Evolutionary conservation across 2,113 vertebrate genomes (phyloP), one percentile per base, ranked within the genome.

Genomic region (Saguinus midas): DNA sequence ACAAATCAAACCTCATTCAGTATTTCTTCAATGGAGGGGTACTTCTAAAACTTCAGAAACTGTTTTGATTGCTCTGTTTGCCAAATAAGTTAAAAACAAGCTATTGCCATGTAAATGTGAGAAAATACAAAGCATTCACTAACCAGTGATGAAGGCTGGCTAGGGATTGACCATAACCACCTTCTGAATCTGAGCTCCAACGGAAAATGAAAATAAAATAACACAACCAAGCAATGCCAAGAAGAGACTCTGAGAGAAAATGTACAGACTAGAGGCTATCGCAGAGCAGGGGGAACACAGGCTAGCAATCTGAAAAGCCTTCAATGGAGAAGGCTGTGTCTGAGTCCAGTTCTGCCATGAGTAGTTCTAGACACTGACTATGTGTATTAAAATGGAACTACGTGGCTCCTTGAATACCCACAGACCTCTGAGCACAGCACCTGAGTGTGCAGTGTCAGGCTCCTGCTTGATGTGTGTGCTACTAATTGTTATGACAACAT

Each of bases 391-490:
- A 66, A 27, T 0, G 3, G 81, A n/a, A 27, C 66, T 1, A 3
- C 6, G 7, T 1, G 37, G 7, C 25, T 89, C 40, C 14, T 16
- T 2, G 0, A 12, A 32, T 0, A 10, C 27, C 45, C 5, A 35
- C 1, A 1, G 50, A 17, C 0, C 3, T 6, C n/a, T 2, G 3
- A 7, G 43, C 27, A 14, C 1, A 1, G 27, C 16, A 27, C 37
- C 25, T 1, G 58, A 18, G 50, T 25, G 61, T 29, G 14, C 13
- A 1, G 35, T 6, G 3, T 35, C 61, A 11, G 11, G 0, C 32
- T 52, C 86, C 13, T 8, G 0, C 35, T 3, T 12, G 27, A 81
- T 5, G 32, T 32, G 87, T 43, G 80, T 35, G 20, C 13, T 4
- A 23, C 21, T 73, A 73, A 80, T 75, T 4, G 17, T 37, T 57